These are phyloP conservation scores for Urosaurus nigricauda DNA, from an alignment of 2,797 vertebrate genomes.

Conservation along the genomic window DNA sequence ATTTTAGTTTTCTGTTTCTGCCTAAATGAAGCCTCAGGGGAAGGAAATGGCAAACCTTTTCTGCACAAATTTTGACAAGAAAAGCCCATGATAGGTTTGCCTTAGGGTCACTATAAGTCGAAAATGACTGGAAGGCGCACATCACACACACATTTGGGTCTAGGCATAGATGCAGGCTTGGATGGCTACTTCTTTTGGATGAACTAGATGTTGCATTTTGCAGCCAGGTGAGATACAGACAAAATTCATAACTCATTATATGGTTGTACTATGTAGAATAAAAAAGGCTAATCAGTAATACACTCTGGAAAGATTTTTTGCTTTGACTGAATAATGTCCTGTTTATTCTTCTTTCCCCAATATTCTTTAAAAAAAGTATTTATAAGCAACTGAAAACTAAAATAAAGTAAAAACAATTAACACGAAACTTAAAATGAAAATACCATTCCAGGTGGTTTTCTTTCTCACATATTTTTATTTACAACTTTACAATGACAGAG, in stretches of 20 bases:
- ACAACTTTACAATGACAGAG: constrained; percentile 71
- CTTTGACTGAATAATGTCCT: not conserved
- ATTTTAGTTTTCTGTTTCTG: not conserved
- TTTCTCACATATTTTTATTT: constrained; percentile 80
- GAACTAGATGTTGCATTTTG: not conserved
- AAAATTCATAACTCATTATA: not conserved
- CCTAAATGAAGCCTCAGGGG: too few species aligned
- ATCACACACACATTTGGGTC: too few species aligned
- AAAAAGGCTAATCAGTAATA: not conserved
- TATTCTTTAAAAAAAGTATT: not conserved
- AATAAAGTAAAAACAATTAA: constrained; percentile 16
- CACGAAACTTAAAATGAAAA: constrained; percentile 59
- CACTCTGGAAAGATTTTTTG: not conserved
- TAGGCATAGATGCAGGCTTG: not conserved
- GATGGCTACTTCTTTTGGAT: not conserved
- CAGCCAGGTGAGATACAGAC: not conserved
- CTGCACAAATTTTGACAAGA: too few species aligned
- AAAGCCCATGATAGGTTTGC: too few species aligned
- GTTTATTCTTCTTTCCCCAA: not conserved
- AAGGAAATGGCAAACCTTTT: too few species aligned
- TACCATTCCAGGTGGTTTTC: constrained; percentile 59
- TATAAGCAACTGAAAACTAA: constrained; percentile 46
- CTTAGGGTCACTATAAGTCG: too few species aligned
- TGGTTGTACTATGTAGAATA: not conserved
- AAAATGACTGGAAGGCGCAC: too few species aligned